These are phyloP conservation scores for Isichthys henryi DNA, from an alignment of 2,113 vertebrate species.

Conservation along the genomic window DNA sequence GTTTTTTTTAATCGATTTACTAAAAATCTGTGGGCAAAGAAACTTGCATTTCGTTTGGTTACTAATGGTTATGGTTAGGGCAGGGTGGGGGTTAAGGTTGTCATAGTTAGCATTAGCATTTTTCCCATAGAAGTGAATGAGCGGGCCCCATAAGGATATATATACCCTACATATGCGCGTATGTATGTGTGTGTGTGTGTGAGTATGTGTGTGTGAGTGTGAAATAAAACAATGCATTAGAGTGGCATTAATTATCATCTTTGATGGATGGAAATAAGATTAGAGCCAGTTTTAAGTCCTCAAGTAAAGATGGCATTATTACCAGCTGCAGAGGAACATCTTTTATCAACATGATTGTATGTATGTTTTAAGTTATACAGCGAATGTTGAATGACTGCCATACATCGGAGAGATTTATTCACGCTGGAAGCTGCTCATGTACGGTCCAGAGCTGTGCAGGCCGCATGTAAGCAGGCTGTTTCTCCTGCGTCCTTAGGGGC, in stretches of 20 bases:
- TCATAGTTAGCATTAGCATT: too few relatives aligned
- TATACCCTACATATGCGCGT: too few relatives aligned
- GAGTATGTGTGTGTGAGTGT: not conserved
- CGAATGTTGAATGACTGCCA: not conserved
- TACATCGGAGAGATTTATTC: not conserved
- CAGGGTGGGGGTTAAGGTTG: too few relatives aligned
- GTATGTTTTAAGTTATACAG: not conserved
- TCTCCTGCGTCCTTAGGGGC: conserved; percentile 66
- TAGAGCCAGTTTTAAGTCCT: not conserved
- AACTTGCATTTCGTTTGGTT: too few relatives aligned
- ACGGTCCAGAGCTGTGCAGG: not conserved
- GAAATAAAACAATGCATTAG: not conserved
- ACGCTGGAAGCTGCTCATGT: not conserved
- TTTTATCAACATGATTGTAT: not conserved
- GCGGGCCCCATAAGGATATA: too few relatives aligned
- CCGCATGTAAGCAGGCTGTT: conserved; percentile 25
- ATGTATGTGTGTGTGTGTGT: too few relatives aligned
- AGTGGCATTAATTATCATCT: not conserved
- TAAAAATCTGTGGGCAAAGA: too few relatives aligned
- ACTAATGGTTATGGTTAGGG: too few relatives aligned
- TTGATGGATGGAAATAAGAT: not conserved
- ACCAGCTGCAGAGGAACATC: not conserved
- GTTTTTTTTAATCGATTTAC: too few relatives aligned
- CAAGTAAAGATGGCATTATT: not conserved
- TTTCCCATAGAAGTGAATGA: too few relatives aligned